phyloP scores from a whole-genome alignment of 2,113 vertebrate species.

The Passer montanus region DNA sequence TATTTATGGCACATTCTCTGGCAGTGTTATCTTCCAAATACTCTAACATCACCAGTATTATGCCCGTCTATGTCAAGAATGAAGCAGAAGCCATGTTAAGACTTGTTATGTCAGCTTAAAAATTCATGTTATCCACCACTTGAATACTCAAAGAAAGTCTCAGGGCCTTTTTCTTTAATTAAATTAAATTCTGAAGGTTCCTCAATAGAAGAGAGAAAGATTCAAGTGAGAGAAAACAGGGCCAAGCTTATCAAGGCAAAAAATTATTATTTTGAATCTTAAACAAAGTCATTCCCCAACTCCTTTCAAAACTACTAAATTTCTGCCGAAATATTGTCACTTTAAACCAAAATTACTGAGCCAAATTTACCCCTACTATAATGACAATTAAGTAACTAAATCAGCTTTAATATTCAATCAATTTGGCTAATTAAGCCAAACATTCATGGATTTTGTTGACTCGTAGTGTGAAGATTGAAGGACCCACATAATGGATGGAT shows the following conservation, averaged over 20 bases:
- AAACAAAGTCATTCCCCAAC: not conserved
- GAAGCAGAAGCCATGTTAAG: conserved; percentile 33
- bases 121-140: not conserved
- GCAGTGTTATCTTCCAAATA: conserved; percentile 30
- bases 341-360: not conserved
- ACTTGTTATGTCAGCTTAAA: conserved; percentile 40
- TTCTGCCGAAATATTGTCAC: not conserved
- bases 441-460: conserved; percentile 8
- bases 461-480: not conserved
- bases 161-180: not conserved
- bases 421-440: not conserved
- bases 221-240: not conserved
- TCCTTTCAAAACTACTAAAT: not conserved
- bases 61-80: not conserved
- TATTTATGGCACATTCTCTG: conserved; percentile 41
- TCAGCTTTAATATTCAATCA: not conserved
- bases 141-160: conserved; percentile 29
- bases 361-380: not conserved
- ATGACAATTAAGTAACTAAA: not conserved
- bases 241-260: not conserved
- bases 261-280: not conserved
- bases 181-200: conserved; percentile 18
- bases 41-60: conserved; percentile 3
- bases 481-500: not conserved
- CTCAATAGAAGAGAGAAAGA: not conserved